These are phyloP conservation scores for Diglossa cyanea DNA, from an alignment of 2,797 vertebrate genomes.

Conservation along the genomic window DNA sequence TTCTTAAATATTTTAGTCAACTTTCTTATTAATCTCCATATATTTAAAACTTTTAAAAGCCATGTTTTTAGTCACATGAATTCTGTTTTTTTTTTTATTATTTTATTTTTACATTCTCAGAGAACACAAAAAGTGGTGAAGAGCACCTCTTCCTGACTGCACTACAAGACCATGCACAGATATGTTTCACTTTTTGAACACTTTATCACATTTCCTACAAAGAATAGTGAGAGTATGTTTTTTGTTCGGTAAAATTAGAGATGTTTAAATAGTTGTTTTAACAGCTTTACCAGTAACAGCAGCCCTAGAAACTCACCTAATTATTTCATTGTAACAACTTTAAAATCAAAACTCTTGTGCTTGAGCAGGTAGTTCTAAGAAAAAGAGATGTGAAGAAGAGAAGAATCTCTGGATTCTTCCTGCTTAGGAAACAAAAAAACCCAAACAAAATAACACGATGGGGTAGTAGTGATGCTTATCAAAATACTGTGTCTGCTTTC, in stretches of 20 bases:
- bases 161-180: background rate
- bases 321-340: background rate
- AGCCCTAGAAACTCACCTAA: background rate
- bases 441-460: background rate
- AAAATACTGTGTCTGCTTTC: constrained; percentile 41
- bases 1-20: background rate
- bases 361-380: background rate
- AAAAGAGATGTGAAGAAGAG: background rate
- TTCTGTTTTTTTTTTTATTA: background rate
- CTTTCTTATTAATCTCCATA: background rate
- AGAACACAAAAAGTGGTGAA: background rate
- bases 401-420: background rate
- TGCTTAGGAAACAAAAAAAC: background rate
- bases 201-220: background rate
- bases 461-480: background rate
- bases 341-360: background rate
- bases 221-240: background rate
- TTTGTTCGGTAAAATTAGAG: background rate
- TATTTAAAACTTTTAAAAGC: background rate
- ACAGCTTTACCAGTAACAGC: background rate
- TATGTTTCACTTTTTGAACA: background rate
- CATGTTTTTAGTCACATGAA: rapidly evolving
- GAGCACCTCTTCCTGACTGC: background rate
- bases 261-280: background rate
- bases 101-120: background rate